phyloP scores from a whole-genome alignment of 2,888 invertebrate species.

The Diplolepis rosae region DNA sequence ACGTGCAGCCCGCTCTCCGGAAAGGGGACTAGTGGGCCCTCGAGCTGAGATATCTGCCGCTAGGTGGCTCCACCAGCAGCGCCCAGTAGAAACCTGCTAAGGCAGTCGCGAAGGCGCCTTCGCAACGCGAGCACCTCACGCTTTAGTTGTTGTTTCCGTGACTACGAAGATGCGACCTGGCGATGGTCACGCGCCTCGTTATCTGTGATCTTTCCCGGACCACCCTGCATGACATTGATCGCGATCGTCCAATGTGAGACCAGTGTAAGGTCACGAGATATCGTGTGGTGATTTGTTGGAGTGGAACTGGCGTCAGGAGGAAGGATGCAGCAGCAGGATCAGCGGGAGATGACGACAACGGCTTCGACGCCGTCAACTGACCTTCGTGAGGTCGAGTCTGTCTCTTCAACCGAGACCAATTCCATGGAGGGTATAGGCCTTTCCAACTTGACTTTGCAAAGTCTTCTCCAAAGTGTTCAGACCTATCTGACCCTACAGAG shows the following conservation, averaged over 20 bases:
- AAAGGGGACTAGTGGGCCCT: slow-evolving; percentile 74
- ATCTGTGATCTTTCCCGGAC: slow-evolving; percentile 48
- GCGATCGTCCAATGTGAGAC: slow-evolving; percentile 42
- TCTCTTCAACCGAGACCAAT: slow-evolving; percentile 39
- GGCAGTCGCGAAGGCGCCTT: slow-evolving; percentile 80
- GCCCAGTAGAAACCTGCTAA: slow-evolving; percentile 78
- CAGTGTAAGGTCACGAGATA: slow-evolving; percentile 41
- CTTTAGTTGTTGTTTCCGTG: slow-evolving; percentile 34
- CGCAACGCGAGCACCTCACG: slow-evolving; percentile 77
- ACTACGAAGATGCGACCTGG: slow-evolving; percentile 40
- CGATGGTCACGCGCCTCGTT: slow-evolving; percentile 31
- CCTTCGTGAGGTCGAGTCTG: slow-evolving; percentile 58
- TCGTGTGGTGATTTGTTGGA: slow-evolving; percentile 29
- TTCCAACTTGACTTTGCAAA: slow-evolving; percentile 76
- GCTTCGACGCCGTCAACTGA: slow-evolving; percentile 50
- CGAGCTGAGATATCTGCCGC: slow-evolving; percentile 66
- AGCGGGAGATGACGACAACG: slow-evolving; percentile 41
- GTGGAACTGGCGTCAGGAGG: slow-evolving; percentile 48
- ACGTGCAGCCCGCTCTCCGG: too few species aligned
- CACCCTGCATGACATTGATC: slow-evolving; percentile 40
- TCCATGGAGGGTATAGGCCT: slow-evolving; percentile 50
- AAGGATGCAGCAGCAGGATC: slow-evolving; percentile 51
- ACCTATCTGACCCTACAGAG: slow-evolving; percentile 19
- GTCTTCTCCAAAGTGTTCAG: slow-evolving; percentile 81
- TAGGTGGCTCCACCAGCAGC: slow-evolving; percentile 80